These are phyloP conservation scores for Syngnathus scovelli DNA, from an alignment of 2,113 vertebrate species.

Conservation along the genomic window DNA sequence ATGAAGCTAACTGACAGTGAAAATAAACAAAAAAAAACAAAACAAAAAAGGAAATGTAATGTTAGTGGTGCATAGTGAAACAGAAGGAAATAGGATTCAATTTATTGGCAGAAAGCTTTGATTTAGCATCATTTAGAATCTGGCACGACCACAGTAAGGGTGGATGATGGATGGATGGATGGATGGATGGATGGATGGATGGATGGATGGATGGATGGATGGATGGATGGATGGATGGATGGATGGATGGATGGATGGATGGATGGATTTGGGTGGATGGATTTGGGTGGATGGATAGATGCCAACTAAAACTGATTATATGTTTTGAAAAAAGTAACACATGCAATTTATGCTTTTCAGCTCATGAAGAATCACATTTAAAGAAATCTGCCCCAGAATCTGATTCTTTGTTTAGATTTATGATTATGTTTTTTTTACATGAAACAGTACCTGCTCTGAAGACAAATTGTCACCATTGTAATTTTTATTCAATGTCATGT, in stretches of 20 bases:
- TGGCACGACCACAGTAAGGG: background rate
- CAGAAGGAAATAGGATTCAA: background rate
- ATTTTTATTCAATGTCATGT: too few species aligned
- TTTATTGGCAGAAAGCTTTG: background rate
- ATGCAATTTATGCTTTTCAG: background rate
- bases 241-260: too few species aligned
- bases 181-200: too few species aligned
- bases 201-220: too few species aligned
- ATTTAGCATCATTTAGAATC: background rate
- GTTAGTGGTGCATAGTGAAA: background rate
- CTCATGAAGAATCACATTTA: background rate
- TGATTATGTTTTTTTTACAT: too few species aligned
- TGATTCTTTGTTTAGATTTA: background rate
- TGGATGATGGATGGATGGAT: background rate
- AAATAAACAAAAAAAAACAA: background rate
- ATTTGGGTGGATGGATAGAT: background rate
- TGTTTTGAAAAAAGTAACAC: background rate
- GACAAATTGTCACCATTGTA: background rate
- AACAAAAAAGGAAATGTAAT: background rate
- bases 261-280: too few species aligned
- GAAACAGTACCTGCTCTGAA: too few species aligned
- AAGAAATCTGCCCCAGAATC: background rate
- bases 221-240: too few species aligned
- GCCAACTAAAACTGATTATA: background rate
- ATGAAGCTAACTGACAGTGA: background rate